Conservation (phyloP, 2,888 invertebrate species). For the Platynereis dumerilii region DNA sequence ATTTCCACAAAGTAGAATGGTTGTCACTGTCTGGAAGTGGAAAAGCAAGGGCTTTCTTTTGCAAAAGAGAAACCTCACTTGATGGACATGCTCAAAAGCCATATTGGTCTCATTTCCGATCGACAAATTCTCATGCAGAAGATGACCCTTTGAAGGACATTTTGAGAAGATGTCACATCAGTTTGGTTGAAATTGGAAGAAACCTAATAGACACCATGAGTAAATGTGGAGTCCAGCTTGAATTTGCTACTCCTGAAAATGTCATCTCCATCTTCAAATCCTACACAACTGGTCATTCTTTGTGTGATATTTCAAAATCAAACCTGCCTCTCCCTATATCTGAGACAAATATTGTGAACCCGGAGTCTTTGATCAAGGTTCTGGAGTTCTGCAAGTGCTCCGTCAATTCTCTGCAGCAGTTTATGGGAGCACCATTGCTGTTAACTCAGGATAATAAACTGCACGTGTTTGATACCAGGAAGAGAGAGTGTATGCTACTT, state of each 20-base stretch:
- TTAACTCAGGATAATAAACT: slow-evolving; percentile 39
- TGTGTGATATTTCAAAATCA: slow-evolving; percentile 26
- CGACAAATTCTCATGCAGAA: no score
- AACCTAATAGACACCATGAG: slow-evolving; percentile 30
- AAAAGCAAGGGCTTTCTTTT: no score
- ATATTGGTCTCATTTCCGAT: no score
- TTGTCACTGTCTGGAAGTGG: no score
- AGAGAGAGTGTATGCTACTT: no score
- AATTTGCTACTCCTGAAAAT: slow-evolving; percentile 34
- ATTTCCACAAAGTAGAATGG: slow-evolving; percentile 23
- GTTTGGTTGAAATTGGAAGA: slow-evolving; percentile 30
- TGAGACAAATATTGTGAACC: slow-evolving; percentile 29
- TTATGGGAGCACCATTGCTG: slow-evolving; percentile 42
- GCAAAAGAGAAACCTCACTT: no score
- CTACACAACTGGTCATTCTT: slow-evolving; percentile 23
- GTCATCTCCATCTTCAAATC: slow-evolving; percentile 37
- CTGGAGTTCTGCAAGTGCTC: slow-evolving; percentile 36
- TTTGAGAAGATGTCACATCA: slow-evolving; percentile 35
- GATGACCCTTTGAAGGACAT: slow-evolving; percentile 34
- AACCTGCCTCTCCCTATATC: slow-evolving; percentile 24
- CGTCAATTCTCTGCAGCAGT: slow-evolving; percentile 26
- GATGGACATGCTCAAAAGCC: no score
- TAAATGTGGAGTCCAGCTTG: slow-evolving; percentile 28
- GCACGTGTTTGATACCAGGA: slow-evolving; percentile 34
- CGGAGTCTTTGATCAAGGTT: slow-evolving; percentile 31